Base-by-base conservation (phyloP, 2,797 vertebrate genomes). In the Emydoidea blandingii region DNA sequence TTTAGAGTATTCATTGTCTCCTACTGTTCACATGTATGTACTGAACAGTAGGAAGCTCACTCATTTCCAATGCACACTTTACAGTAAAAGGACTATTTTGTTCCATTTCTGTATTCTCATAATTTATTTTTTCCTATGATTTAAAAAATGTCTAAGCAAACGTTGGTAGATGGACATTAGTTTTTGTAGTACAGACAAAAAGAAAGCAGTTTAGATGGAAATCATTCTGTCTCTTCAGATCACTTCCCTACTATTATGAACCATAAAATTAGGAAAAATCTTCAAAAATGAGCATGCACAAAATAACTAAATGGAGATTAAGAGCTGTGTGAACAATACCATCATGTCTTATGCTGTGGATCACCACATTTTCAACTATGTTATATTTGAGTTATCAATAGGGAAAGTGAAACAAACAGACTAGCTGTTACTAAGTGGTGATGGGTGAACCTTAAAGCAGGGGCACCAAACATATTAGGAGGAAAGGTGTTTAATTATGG, bases 71-170 rank as follows among this genome's bases (percentile, higher is more conserved):
- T 90, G 72, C 89, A 78, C 37, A 81, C 93, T 97, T 96, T 90
- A 91, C 83, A 86, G 50, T 89, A 86, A 95, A 97, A 97, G 72
- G 80, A 79, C 34, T 47, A 96, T 94, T 96, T 95, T 91, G 16
- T 92, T 97, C 79, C 86, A 92, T 94, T 97, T 98, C 93, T 96
- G 88, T 88, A 94, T 96, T 97, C 93, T 92, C 56, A 72, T 93
- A 95, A 96, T 94, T 94, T 96, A 85, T 88, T 41, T 95, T 95
- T 95, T 88, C 74, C 93, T 96, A 82, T 90, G 87, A 91, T 97
- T 95, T 97, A 91, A 97, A 97, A 97, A 97, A 92, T 81, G 25
- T 72, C 91, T 95, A 95, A 65, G 91, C 87, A 95, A 91, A 95
- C 97, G 94, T 96, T 95, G 96, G 88, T 80, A 94, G 89, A 97